Evolutionary conservation across 2,888 invertebrate species (phyloP), one percentile per base, ranked within the genome.

Genomic region (Tiphia femorata): DNA sequence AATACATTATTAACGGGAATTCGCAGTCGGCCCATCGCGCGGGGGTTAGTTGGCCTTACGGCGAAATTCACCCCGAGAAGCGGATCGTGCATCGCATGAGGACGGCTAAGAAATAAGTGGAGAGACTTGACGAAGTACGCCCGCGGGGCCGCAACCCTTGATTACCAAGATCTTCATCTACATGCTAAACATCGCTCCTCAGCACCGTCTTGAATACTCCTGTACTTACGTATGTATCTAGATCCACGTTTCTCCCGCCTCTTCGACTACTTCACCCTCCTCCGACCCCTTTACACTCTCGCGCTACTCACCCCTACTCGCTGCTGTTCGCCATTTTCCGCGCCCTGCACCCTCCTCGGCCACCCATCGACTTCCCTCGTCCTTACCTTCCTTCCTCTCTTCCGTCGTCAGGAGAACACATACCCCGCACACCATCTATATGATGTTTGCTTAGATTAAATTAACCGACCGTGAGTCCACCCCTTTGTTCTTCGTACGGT

Each of bases 111-210:
- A 80, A 81, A 80, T 82, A 81, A 81, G 78, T 78, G 75, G n/a
- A n/a, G 75, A 69, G 76, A 75, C 80, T 81, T 80, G 82, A 81
- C 79, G 78, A 79, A 82, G 81, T 78, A 75, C 74, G 76, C 80
- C 80, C 76, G 73, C 77, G 81, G 79, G 78, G 74, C 71, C 64
- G 65, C 70, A 75, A 73, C 74, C 77, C 81, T 82, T 83, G 81
- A 83, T 82, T 83, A 80, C 82, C 79, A 75, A 82, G 81, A 82
- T 82, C 81, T 82, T 83, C 83, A 82, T 83, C 80, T 82, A 78
- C 83, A 82, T 82, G 81, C 81, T 82, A 82, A 83, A 79, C 78
- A 81, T 76, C 75, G 78, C 72, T 74, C 63, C 74, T 71, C 70
- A 48, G 65, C 67, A 57, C 67, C 73, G 73, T 75, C 77, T 79